Percentiles rank a stretch among this genome's conserved stretches.
These are phyloP conservation scores for Sardina pilchardus DNA, from an alignment of 2,113 vertebrate genomes.

Conservation along the genomic window DNA sequence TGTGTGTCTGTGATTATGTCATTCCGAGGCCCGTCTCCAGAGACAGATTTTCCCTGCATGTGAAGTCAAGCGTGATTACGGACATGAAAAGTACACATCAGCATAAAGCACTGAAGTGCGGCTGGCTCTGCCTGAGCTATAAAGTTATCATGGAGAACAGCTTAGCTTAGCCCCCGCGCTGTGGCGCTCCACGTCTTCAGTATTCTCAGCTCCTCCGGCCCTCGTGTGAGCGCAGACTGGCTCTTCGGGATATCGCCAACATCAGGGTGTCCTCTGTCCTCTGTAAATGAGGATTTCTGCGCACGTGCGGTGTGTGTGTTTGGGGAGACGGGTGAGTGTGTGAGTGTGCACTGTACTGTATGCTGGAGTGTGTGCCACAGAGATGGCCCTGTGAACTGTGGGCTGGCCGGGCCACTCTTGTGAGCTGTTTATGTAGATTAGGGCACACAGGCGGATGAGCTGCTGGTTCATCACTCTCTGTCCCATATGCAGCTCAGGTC, in stretches of 20 bases:
- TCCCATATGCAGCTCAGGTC: slow-evolving; percentile 40
- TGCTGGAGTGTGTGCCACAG: background rate
- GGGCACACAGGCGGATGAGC: slow-evolving; percentile 34
- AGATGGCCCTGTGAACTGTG: background rate
- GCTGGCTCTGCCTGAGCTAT: background rate
- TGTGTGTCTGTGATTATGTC: background rate
- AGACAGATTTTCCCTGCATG: background rate
- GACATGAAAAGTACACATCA: background rate
- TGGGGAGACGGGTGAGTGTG: background rate
- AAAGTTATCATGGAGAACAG: background rate
- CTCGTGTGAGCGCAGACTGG: background rate
- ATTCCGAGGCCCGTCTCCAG: background rate
- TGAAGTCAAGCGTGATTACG: background rate
- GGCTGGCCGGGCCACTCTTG: background rate
- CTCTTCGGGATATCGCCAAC: background rate
- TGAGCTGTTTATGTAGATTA: slow-evolving; percentile 40
- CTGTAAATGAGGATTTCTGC: background rate
- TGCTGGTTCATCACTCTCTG: slow-evolving; percentile 34
- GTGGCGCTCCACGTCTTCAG: background rate
- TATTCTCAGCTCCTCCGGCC: background rate
- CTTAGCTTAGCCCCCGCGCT: background rate
- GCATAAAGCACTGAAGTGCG: background rate
- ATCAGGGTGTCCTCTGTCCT: background rate
- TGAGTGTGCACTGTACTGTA: background rate
- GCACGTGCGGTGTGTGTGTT: slow-evolving; percentile 29